Evolutionary conservation across 2,888 invertebrate species (phyloP).

Genomic region (Melitaea athalia): DNA sequence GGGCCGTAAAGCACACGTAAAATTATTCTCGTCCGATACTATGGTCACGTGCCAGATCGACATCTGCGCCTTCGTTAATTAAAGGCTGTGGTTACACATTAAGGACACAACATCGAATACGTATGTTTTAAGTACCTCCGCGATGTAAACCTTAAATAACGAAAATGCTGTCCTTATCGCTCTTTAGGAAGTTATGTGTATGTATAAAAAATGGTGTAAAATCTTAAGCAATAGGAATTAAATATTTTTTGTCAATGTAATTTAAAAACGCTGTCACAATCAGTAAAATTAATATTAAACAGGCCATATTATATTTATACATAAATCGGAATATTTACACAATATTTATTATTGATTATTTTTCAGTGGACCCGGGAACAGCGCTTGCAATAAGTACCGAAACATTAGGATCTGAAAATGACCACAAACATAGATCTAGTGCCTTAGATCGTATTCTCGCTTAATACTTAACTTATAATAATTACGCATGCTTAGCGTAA

Average conservation of each 20-base stretch:
- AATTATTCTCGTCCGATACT: constrained; percentile 37
- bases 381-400: no score
- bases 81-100: constrained; percentile 44
- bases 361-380: no score
- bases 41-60: constrained; percentile 51
- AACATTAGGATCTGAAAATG: no score
- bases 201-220: background rate
- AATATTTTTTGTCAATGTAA: background rate
- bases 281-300: no score
- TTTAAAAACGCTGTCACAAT: no score
- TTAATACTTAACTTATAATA: background rate
- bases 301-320: no score
- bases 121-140: constrained; percentile 31
- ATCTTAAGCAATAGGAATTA: background rate
- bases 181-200: background rate
- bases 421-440: no score
- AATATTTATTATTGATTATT: no score
- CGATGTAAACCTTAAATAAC: constrained; percentile 22
- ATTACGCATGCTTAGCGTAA: background rate
- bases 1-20: constrained; percentile 41
- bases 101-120: constrained; percentile 45
- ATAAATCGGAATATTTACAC: no score
- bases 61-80: constrained; percentile 50
- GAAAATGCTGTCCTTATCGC: constrained; percentile 8
- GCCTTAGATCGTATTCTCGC: no score